phyloP scores from a whole-genome alignment of 1,140 invertebrate species.

The Atta colombica region DNA sequence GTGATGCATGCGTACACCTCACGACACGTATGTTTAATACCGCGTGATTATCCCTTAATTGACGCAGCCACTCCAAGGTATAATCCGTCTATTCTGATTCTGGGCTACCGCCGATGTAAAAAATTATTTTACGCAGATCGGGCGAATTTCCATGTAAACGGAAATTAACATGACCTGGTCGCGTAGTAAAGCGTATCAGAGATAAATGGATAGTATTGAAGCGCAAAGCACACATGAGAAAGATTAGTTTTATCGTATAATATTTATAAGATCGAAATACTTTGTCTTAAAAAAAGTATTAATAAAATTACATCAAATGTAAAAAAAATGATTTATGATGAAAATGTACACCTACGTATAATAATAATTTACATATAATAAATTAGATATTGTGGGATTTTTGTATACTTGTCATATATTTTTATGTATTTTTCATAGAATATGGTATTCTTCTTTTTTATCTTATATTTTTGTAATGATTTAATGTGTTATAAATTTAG shows the following conservation, averaged over 20 bases:
- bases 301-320: background rate
- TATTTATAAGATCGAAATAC: background rate
- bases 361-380: background rate
- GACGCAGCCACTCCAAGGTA: conserved; percentile 40
- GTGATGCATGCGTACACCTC: background rate
- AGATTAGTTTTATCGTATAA: conserved; percentile 10
- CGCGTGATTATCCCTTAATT: conserved; percentile 60
- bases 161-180: conserved; percentile 11
- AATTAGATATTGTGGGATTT: background rate
- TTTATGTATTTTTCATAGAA: background rate
- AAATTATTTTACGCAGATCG: conserved; percentile 24
- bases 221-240: background rate
- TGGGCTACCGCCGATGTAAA: conserved; percentile 34
- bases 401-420: background rate
- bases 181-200: background rate
- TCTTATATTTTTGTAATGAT: background rate
- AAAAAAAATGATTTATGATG: background rate
- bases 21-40: conserved; percentile 29
- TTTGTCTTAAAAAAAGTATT: background rate
- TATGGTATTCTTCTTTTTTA: background rate
- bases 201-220: conserved; percentile 1
- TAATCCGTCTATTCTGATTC: conserved; percentile 60
- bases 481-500: background rate
- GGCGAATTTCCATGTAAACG: background rate
- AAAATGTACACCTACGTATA: background rate